Conservation (phyloP, 2,113 vertebrate species). For the Bos javanicus region DNA sequence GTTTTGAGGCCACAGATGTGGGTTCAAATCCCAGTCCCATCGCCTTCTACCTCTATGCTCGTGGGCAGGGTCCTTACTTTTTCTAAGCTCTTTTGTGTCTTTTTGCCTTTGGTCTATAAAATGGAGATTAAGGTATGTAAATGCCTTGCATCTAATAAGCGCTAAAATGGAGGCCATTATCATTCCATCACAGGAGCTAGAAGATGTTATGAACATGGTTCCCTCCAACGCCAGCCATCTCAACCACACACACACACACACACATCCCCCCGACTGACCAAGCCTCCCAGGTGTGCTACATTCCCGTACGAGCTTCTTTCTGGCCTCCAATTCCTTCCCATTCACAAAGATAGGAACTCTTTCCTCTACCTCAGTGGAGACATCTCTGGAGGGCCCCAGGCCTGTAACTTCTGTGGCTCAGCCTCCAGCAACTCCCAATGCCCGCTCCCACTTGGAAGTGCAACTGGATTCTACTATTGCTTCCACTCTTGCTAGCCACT, state of each 20-base stretch:
- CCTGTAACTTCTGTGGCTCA: neutral
- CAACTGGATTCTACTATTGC: neutral
- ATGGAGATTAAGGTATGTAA: neutral
- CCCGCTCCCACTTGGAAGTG: neutral
- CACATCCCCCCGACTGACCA: neutral
- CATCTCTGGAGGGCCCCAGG: neutral
- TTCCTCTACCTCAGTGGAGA: neutral
- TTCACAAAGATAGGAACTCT: neutral
- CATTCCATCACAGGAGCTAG: neutral
- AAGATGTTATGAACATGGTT: neutral
- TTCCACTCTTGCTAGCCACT: neutral
- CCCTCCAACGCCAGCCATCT: accelerated
- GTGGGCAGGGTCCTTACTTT: neutral
- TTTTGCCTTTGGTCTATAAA: neutral
- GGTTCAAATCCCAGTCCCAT: neutral
- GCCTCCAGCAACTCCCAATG: neutral
- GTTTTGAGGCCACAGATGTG: neutral
- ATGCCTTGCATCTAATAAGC: neutral
- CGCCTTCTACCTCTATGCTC: neutral
- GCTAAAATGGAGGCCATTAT: neutral
- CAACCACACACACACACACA: neutral
- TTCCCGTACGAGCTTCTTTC: neutral
- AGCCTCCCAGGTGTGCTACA: neutral
- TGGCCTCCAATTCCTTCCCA: neutral
- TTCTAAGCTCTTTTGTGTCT: neutral